phyloP scores from a whole-genome alignment of 1,140 invertebrate species.

The Drosophila kohkoa region DNA sequence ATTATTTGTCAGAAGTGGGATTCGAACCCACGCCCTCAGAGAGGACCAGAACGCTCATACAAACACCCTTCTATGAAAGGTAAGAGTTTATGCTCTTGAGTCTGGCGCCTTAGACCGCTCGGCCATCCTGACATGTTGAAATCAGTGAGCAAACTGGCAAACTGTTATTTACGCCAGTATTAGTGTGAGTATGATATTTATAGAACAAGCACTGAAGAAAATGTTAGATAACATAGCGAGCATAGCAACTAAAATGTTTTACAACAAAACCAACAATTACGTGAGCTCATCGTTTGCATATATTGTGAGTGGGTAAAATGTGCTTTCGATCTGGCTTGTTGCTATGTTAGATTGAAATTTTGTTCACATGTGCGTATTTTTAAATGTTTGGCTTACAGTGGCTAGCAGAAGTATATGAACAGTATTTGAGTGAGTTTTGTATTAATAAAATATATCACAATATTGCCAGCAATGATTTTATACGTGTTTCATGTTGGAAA shows the following conservation, averaged over 20 bases:
- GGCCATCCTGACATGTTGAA: conserved; percentile 85
- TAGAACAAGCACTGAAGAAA: conserved; percentile 30
- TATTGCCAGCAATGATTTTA: no score
- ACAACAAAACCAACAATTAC: conserved; percentile 15
- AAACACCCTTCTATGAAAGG: conserved; percentile 57
- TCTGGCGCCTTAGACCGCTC: conserved; percentile 90
- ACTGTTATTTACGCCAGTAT: background rate
- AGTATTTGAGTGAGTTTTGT: background rate
- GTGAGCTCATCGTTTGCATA: background rate
- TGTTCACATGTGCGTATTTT: background rate
- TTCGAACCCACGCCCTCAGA: conserved; percentile 94
- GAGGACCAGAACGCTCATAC: conserved; percentile 90
- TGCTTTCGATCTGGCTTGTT: conserved; percentile 9
- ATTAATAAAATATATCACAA: background rate
- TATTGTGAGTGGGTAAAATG: background rate
- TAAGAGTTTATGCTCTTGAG: conserved; percentile 86
- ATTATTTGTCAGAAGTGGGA: conserved; percentile 92
- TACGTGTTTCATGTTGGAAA: no score
- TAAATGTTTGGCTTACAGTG: background rate
- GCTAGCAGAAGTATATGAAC: background rate
- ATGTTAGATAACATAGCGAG: conserved; percentile 31
- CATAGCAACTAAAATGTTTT: conserved; percentile 2
- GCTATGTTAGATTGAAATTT: conserved; percentile 6
- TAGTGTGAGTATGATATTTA: conserved; percentile 31
- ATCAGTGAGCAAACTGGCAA: background rate